A percentile compares a stretch with the other conserved stretches of the same genome.
Conservation (phyloP, 1,140 invertebrate species). For the Ganaspis sp. region DNA sequence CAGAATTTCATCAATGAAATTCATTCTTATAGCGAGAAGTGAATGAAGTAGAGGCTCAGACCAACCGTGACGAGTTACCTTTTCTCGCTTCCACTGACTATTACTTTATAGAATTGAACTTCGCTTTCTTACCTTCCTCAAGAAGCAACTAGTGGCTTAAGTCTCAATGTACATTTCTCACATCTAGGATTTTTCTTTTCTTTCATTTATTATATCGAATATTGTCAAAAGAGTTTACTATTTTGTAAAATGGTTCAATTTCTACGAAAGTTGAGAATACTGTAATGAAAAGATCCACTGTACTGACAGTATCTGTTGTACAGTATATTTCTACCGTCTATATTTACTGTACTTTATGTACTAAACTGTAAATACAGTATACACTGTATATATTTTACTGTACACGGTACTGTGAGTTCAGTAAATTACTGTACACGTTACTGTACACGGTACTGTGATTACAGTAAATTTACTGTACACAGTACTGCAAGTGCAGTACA, state of each 20-base stretch:
- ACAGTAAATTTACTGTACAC: neutral
- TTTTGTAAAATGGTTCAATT: too few relatives aligned
- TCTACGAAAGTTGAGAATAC: too few relatives aligned
- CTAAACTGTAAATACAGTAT: too few relatives aligned
- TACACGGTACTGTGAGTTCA: neutral
- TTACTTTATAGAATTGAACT: constrained; percentile 22
- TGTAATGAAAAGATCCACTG: too few relatives aligned
- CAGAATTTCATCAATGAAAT: constrained; percentile 50
- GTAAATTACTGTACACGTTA: neutral
- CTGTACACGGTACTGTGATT: neutral
- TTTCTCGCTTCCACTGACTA: constrained; percentile 29
- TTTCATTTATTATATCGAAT: neutral
- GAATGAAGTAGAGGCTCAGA: constrained; percentile 40
- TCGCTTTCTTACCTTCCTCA: constrained; percentile 30
- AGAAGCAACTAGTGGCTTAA: neutral
- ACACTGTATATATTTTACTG: too few relatives aligned
- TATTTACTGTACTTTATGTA: too few relatives aligned
- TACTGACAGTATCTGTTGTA: too few relatives aligned
- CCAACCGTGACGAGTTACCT: constrained; percentile 39
- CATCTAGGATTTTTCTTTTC: neutral
- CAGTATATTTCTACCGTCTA: too few relatives aligned
- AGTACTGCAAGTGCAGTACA: neutral
- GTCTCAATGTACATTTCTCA: neutral
- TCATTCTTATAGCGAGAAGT: constrained; percentile 41
- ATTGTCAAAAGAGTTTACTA: too few relatives aligned